Evolutionary conservation across 2,797 vertebrate species (phyloP).

Genomic region (Spinus pinus): DNA sequence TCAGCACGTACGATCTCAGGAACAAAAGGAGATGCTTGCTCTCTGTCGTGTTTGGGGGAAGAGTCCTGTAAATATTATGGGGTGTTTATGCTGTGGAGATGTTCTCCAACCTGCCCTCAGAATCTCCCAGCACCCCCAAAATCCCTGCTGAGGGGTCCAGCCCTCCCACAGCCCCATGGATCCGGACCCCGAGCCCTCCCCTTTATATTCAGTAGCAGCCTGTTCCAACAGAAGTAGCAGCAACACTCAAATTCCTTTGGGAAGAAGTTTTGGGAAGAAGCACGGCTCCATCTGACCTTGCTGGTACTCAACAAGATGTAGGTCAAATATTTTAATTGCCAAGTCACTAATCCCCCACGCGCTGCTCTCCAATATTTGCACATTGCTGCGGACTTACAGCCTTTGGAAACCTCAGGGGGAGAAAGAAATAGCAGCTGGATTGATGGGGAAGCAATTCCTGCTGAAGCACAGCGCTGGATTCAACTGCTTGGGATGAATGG

Average conservation of each 20-base stretch:
- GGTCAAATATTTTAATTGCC: conserved; percentile 49
- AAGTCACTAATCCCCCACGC: background rate
- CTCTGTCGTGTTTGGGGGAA: background rate
- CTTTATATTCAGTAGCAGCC: background rate
- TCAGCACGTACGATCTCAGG: conserved; percentile 18
- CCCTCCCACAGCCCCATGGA: fast-evolving
- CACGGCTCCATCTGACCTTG: background rate
- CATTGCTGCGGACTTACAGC: background rate
- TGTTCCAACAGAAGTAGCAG: background rate
- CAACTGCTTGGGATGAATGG: background rate
- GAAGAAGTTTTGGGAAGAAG: conserved; percentile 27
- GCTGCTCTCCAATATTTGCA: background rate
- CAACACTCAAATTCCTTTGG: background rate
- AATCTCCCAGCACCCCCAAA: background rate
- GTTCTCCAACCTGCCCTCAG: background rate
- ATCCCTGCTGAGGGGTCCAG: background rate
- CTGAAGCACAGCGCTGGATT: background rate
- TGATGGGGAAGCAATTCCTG: conserved; percentile 22
- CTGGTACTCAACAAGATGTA: background rate
- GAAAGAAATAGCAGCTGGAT: background rate
- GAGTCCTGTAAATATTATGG: conserved; percentile 7
- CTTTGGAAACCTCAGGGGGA: background rate
- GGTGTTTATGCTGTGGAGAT: background rate
- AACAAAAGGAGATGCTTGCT: conserved; percentile 41
- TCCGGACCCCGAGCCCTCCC: fast-evolving